Conservation (phyloP, 2,888 invertebrate genomes). For the Argynnis bischoffii region DNA sequence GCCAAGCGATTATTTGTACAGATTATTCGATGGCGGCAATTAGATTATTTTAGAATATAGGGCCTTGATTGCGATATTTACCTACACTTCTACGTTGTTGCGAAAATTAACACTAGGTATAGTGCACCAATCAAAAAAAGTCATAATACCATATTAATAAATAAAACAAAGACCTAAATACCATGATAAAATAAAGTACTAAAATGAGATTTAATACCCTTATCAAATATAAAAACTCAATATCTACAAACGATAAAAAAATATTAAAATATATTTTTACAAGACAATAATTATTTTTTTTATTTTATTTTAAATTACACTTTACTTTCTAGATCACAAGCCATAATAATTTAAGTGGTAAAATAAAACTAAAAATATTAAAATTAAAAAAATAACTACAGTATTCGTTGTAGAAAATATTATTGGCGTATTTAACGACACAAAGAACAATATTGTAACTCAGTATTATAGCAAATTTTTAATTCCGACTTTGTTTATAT, state of each 20-base stretch:
- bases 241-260: constrained; percentile 1
- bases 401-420: too few species aligned
- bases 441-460: too few species aligned
- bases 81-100: too few species aligned
- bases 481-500: too few species aligned
- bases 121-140: neutral
- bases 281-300: neutral
- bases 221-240: constrained; percentile 6
- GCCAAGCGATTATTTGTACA: constrained; percentile 3
- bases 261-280: neutral
- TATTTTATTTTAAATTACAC: constrained; percentile 4
- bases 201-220: neutral
- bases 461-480: too few species aligned
- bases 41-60: too few species aligned
- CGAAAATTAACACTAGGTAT: too few species aligned
- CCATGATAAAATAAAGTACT: neutral
- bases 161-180: neutral
- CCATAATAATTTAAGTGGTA: constrained; percentile 9
- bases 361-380: constrained; percentile 10
- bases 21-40: neutral
- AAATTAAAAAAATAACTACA: neutral
- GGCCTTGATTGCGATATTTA: too few species aligned
- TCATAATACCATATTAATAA: neutral
- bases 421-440: too few species aligned
- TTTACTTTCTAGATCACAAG: constrained; percentile 19